Base-by-base conservation (phyloP, 2,888 invertebrate genomes). In the Boloria selene region DNA sequence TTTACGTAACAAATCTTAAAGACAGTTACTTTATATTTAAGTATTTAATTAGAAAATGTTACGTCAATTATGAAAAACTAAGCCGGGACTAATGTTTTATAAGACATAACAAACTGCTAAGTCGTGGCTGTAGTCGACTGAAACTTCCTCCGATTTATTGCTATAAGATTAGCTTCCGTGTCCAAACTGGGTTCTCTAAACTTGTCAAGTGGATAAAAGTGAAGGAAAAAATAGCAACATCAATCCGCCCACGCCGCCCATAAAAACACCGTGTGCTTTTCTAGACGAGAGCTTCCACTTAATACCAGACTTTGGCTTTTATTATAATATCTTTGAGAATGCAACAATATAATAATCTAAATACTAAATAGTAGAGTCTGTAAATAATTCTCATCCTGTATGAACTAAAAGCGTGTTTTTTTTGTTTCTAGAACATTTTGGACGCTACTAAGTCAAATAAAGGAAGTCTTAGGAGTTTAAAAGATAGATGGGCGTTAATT, bases 121-220 rank as follows among this genome's bases (percentile, higher is more conserved):
- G 59, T 62, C 50, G 47, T 65, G 13, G 53, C 26, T 44, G 3
- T 42, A 38, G 16, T 47, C 67, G 73, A 76, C 77, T 69, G 79
- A 78, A 77, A 80, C 76, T 75, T 81, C 77, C 76, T 77, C 63
- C 71, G 70, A 80, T 86, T 85, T 82, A 85, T 87, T 82, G 81
- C 82, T 77, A 79, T 86, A 82, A 65, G 62, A 69, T 66, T 65
- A 63, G 73, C 84, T 88, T 90, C 89, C 89, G 88, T 77, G 82
- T 87, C 75, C 75, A 77, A 82, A 78, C 68, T 67, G 73, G 73
- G 71, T 70, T 70, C 73, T 72, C 75, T 76, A 74, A 59, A 74
- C 77, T 74, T 77, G 79, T 82, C 81, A 79, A 80, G 77, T 75
- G 75, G 75, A 76, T 74, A 77, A 77, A 78, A 79, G 79, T 77